Conservation (phyloP, 2,113 vertebrate genomes). For the Cinclus cinclus region DNA sequence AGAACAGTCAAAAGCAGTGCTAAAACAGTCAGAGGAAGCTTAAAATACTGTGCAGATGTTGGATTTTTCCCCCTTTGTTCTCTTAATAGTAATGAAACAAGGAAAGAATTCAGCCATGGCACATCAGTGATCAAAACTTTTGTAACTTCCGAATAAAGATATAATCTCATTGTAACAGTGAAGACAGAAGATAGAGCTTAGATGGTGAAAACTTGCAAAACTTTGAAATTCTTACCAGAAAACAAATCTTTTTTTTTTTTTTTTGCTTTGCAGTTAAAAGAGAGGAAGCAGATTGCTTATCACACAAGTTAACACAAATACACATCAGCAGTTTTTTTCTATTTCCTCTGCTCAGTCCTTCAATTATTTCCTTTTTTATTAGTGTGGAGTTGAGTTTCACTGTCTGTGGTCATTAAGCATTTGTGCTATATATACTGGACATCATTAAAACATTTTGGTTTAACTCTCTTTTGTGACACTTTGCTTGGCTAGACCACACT, state of each 20-base stretch:
- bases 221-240: constrained; percentile 13
- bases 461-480: background rate
- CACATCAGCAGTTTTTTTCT: background rate
- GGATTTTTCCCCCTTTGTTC: constrained; percentile 17
- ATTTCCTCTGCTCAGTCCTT: background rate
- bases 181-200: background rate
- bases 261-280: background rate
- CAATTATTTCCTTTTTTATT: background rate
- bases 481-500: background rate
- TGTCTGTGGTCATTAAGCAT: background rate
- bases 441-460: background rate
- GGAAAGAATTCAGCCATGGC: background rate
- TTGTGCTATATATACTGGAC: background rate
- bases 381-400: background rate
- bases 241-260: background rate
- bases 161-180: background rate
- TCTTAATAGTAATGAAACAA: background rate
- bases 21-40: background rate
- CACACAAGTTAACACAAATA: background rate
- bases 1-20: background rate
- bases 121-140: constrained; percentile 20
- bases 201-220: background rate
- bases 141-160: constrained; percentile 3
- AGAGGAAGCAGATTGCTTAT: constrained; percentile 7
- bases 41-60: constrained; percentile 6